Conservation (phyloP, 2,888 invertebrate genomes). For the Sphinx pinastri region DNA sequence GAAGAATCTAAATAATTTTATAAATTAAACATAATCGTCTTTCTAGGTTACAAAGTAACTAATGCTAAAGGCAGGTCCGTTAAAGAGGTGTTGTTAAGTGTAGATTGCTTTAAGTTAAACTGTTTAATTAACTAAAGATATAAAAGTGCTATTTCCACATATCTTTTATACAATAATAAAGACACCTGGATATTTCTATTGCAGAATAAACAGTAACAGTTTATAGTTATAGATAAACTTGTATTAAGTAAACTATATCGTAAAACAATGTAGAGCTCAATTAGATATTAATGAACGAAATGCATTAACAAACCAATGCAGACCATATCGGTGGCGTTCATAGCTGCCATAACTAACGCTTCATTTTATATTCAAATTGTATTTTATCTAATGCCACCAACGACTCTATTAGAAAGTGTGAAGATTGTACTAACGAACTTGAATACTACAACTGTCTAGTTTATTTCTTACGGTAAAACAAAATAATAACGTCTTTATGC, state of each 20-base stretch:
- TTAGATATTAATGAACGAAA: conserved; percentile 36
- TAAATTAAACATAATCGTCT: too few relatives aligned
- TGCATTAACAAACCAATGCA: conserved; percentile 35
- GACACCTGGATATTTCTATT: conserved; percentile 23
- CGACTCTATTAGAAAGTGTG: conserved; percentile 64
- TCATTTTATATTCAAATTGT: conserved; percentile 56
- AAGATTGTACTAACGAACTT: conserved; percentile 66
- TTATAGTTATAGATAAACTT: conserved; percentile 19
- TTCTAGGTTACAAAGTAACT: too few relatives aligned
- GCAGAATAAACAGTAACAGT: conserved; percentile 14
- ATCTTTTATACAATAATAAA: conserved; percentile 31
- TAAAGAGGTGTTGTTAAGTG: too few relatives aligned
- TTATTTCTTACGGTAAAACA: conserved; percentile 56
- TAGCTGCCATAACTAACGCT: conserved; percentile 39
- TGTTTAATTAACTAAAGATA: conserved; percentile 4
- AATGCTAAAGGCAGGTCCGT: too few relatives aligned
- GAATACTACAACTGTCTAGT: conserved; percentile 50
- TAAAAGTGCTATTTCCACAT: conserved; percentile 31
- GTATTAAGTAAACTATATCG: conserved; percentile 16
- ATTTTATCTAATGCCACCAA: conserved; percentile 52
- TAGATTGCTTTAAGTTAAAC: too few relatives aligned
- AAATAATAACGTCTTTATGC: conserved; percentile 64
- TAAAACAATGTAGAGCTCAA: conserved; percentile 27
- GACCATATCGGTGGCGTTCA: conserved; percentile 38
- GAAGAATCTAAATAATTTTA: too few relatives aligned